Evolutionary conservation across 2,113 vertebrate genomes (phyloP).

Genomic region (Pachycephala philippinensis): DNA sequence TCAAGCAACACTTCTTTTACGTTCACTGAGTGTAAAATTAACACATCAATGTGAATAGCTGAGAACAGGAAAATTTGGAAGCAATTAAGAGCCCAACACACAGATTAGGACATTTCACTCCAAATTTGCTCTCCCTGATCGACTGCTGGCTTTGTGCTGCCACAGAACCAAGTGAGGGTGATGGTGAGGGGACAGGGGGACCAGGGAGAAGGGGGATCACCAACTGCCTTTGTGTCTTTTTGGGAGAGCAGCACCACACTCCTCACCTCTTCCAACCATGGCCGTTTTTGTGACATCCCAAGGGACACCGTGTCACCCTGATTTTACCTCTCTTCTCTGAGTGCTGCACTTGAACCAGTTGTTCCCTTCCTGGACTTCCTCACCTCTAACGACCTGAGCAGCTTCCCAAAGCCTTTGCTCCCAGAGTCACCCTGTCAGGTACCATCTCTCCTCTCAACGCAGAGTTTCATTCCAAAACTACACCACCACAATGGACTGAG

Average conservation of each 20-base stretch:
- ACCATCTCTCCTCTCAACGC: not conserved
- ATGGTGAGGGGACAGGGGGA: not conserved
- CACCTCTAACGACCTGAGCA: rapidly evolving
- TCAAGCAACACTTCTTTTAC: not conserved
- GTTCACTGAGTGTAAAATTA: conserved; percentile 51
- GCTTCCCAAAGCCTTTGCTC: not conserved
- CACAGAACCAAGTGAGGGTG: not conserved
- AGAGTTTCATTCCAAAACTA: not conserved
- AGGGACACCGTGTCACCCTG: rapidly evolving
- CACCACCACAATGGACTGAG: rapidly evolving
- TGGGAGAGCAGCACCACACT: not conserved
- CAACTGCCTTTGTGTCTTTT: not conserved
- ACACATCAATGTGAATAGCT: not conserved
- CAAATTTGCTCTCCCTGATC: not conserved
- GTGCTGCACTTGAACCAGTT: not conserved
- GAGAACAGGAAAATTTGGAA: not conserved
- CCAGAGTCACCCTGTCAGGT: not conserved
- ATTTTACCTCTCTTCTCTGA: not conserved
- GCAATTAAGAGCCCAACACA: not conserved
- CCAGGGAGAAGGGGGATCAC: not conserved
- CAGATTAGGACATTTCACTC: not conserved
- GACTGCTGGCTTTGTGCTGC: not conserved
- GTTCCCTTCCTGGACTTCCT: not conserved
- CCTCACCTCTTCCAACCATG: not conserved
- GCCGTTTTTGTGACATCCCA: not conserved